A percentile compares a stretch with the other conserved stretches of the same genome.
phyloP scores from a whole-genome alignment of 2,888 invertebrate genomes.

The Rutpela maculata region DNA sequence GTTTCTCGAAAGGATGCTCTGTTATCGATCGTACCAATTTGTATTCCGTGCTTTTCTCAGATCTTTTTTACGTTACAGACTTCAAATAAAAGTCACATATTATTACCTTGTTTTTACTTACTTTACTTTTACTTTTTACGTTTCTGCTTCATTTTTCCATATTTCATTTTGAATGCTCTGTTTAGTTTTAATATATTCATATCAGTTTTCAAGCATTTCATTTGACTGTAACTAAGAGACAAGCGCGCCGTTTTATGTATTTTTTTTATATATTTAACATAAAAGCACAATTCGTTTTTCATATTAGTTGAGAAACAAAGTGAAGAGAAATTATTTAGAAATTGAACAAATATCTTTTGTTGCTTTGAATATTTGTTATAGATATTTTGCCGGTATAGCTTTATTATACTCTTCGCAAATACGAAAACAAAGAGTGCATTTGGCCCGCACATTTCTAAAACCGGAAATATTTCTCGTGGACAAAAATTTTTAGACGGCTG shows the following conservation, averaged over 20 bases:
- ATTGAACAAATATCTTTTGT: too few relatives aligned
- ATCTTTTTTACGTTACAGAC: constrained; percentile 29
- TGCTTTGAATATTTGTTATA: too few relatives aligned
- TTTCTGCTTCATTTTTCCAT: constrained; percentile 9
- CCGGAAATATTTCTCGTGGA: too few relatives aligned
- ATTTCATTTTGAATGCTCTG: constrained; percentile 16
- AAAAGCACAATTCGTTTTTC: neutral
- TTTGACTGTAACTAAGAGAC: constrained; percentile 2
- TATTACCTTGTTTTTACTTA: constrained; percentile 17
- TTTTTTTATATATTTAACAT: neutral
- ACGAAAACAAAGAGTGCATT: too few relatives aligned
- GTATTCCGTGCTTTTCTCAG: constrained; percentile 15
- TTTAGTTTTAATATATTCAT: constrained; percentile 7
- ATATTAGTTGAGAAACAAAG: too few relatives aligned
- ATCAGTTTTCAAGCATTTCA: constrained; percentile 1
- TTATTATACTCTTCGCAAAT: too few relatives aligned
- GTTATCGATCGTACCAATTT: constrained; percentile 14
- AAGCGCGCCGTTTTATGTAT: neutral
- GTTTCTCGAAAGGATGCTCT: constrained; percentile 5
- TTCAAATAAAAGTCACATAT: constrained; percentile 33
- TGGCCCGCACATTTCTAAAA: too few relatives aligned
- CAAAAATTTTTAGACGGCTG: too few relatives aligned
- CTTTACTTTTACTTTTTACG: neutral
- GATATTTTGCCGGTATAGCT: too few relatives aligned
- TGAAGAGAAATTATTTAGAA: too few relatives aligned